Percentiles rank a stretch among this genome's conserved stretches.
These are phyloP conservation scores for Adelosebastes latens DNA, from an alignment of 2,797 vertebrate species.

Conservation along the genomic window DNA sequence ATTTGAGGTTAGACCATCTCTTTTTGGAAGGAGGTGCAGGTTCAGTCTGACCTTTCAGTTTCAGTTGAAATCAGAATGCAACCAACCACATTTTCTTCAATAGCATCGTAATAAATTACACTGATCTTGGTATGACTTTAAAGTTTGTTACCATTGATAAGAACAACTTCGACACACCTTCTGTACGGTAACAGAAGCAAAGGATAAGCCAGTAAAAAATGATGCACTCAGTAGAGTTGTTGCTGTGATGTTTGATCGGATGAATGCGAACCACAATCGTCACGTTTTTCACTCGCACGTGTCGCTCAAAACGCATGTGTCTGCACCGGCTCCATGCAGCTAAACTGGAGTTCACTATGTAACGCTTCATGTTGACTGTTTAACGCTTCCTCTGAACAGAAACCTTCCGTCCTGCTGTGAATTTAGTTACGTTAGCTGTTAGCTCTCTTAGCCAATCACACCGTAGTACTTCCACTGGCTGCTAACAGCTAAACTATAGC, in stretches of 20 bases:
- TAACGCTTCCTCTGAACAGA: neutral
- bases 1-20: neutral
- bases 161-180: too few relatives aligned
- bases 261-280: too few relatives aligned
- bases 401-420: neutral
- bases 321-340: neutral
- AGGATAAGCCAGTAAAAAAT: neutral
- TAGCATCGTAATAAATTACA: accelerated
- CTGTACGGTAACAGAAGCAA: neutral
- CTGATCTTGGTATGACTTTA: neutral
- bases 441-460: neutral
- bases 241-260: too few relatives aligned
- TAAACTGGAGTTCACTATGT: neutral
- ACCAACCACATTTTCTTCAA: neutral
- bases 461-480: neutral
- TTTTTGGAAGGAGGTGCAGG: neutral
- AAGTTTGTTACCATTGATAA: too few relatives aligned
- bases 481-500: neutral
- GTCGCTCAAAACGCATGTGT: accelerated
- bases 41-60: neutral
- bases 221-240: too few relatives aligned
- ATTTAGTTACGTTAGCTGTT: neutral
- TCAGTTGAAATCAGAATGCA: neutral
- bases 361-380: neutral
- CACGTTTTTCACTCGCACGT: too few relatives aligned